Base-by-base conservation (phyloP, 2,888 invertebrate genomes). In the Dasypolia templi region DNA sequence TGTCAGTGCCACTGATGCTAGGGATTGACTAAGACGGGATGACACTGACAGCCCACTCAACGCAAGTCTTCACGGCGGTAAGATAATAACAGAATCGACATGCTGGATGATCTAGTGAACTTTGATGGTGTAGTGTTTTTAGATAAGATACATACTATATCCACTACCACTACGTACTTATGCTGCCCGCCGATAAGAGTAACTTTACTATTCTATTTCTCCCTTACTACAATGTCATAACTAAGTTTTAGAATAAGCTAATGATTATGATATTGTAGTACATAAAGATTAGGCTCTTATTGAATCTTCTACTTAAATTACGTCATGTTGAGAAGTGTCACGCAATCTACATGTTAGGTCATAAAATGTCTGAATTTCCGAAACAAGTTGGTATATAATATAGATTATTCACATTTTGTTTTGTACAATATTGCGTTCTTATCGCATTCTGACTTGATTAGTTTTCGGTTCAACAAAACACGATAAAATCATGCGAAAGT, bases 361-460 rank as follows among this genome's bases (percentile, higher is more conserved):
- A 44, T 44, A 39, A 19, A n/a, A 3, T 53, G 49, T 32, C 58
- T 58, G 29, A 35, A 55, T 55, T 64, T 56, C 14, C 46, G 55
- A 64, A 56, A 39, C 29, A 58, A 35, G 17, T 46, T 22, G 14
- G 0, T 32, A 32, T 1, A 46, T 26, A 22, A 68, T 46, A 53
- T 17, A 55, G 53, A 68, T 49, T 62, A 76, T 69, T 68, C 53
- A 26, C 17, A 29, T 61, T 68, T 62, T 69, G 61, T 68, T 61
- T 39, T 75, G 53, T 46, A 46, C 12, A 61, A 49, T 6, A 61
- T 55, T 62, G 22, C 35, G 42, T 35, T 70, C 26, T 76, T 76
- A 76, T 76, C 76, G 44, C 19, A 14, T 56, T 22, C 17, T 26
- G 56, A 42, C 26, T 62, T 76, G 32, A 70, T 76, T 75, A 26